Base-by-base conservation (phyloP, 2,113 vertebrate species). In the mouse (Mus musculus) region DNA sequence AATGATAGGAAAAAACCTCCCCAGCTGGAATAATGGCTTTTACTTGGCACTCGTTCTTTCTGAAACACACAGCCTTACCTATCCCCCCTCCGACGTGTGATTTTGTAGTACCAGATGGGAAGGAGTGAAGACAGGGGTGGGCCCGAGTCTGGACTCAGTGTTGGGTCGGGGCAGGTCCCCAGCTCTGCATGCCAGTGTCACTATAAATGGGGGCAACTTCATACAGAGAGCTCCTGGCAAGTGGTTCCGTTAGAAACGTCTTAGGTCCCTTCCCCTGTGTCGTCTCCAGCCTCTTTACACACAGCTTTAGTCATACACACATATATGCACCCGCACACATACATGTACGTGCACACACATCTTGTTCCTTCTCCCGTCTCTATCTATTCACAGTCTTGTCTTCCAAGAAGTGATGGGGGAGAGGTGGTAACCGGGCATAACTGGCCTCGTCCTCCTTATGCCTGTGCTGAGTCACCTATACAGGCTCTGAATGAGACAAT, bases 281-380 rank as follows among this genome's bases (percentile, higher is more conserved):
- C 22, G 77, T 42, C 26, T 19, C 42, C 12, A 71, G 1, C 65
- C n/a, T 82, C 61, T 42, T 56, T 20, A 9, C n/a, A 67, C 16
- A 36, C 5, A 28, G 16, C 42, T 6, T 33, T 81, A 39, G 33
- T 36, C 39, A n/a, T 39, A 13, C 16, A 9, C 5, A 71, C 59
- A 14, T 7, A 17, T 63, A 28, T 26, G 4, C 5, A 22, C 30
- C 30, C 2, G 5, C 42, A 75, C 3, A 0, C 6, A 14, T 0
- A 39, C 63, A 54, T 5, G 26, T 49, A 12, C 28, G n/a, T 17
- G 42, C 2, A 7, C 36, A 6, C 4, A 39, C 14, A 7, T 39
- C 49, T 54, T 72, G 49, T 71, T 54, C 46, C 49, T 54, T 13
- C 49, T 9, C 52, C 17, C 4, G 7, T 0, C 1, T 42, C 9